A percentile compares a stretch with the other conserved stretches of the same genome.
These are phyloP conservation scores for Vombatus ursinus DNA, from an alignment of 2,113 vertebrate genomes.

Conservation along the genomic window DNA sequence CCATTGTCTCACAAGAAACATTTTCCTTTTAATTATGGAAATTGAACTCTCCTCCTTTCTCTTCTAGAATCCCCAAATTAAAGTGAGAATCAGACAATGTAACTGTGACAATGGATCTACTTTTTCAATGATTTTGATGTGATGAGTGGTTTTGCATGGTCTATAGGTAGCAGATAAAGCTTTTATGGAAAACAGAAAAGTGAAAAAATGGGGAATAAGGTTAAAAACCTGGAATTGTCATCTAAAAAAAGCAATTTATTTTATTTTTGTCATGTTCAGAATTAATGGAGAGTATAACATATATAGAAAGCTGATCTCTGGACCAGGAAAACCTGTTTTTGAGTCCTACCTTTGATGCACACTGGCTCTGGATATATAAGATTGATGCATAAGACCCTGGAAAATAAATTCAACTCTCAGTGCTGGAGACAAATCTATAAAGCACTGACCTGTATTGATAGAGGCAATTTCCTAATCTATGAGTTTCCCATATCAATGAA, in stretches of 20 bases:
- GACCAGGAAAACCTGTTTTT: neutral
- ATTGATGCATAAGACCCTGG: neutral
- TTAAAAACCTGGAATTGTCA: slow-evolving; percentile 63
- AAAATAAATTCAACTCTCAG: neutral
- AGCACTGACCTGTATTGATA: neutral
- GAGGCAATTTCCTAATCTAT: neutral
- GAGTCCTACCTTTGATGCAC: neutral
- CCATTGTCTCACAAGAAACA: slow-evolving; percentile 63
- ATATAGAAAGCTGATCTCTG: neutral
- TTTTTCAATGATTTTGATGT: slow-evolving; percentile 76
- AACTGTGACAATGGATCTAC: slow-evolving; percentile 71
- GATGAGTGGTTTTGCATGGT: slow-evolving; percentile 81
- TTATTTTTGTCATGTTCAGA: slow-evolving; percentile 63
- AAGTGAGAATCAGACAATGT: slow-evolving; percentile 71
- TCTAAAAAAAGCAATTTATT: slow-evolving; percentile 64
- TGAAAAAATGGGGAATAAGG: slow-evolving; percentile 76
- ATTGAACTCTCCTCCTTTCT: slow-evolving; percentile 79
- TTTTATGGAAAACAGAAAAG: slow-evolving; percentile 74
- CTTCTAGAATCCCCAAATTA: slow-evolving; percentile 80
- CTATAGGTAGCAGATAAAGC: slow-evolving; percentile 79
- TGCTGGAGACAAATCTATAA: neutral
- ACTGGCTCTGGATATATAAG: neutral
- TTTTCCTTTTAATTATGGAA: slow-evolving; percentile 81
- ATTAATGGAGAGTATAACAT: slow-evolving; percentile 15
- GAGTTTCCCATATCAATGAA: neutral